Base-by-base conservation (phyloP, 2,888 invertebrate genomes). In the Rhagonycha lutea region DNA sequence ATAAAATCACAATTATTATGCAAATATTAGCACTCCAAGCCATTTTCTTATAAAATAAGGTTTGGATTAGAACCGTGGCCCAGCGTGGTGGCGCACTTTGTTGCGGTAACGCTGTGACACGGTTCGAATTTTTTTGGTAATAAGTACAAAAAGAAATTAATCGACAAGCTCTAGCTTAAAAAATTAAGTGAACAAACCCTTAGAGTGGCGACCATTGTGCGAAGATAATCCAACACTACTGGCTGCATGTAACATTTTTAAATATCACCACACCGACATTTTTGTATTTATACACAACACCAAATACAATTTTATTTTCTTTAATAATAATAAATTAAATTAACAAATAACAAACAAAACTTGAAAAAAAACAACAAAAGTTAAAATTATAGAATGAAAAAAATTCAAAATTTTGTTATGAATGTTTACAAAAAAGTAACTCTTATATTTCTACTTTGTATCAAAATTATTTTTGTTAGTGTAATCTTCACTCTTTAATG, bases 1-100 rank as follows among this genome's bases (percentile, higher is more conserved):
- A 79, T 79, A 77, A 47, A 74, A 96, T 96, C 91, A 80, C 89
- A 89, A 83, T 81, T 69, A 28, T 75, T 80, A 80, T 79, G 80
- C 81, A 82, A 47, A 87, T 88, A 88, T 88, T 88, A 88, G 88
- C 88, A 88, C 87, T 88, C 88, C 88, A 88, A 88, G 88, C 88
- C 85, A 84, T 85, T 85, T 81, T 81, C 78, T 75, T 84, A 84
- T 80, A 85, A 80, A 79, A 7, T 47, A 47, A 47, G 47, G 47
- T 47, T 47, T 47, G 47, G 47, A 47, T 47, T n/a, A n/a, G 47
- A 47, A 7, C 47, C 47, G 47, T 47, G 47, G n/a, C 47, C 47
- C 47, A n/a, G 7, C n/a, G 47, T 47, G 32, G 32, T 1, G 1
- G 32, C 32, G 12, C 12, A 12, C 5, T n/a, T 32, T 32, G 12